Evolutionary conservation across 1,140 invertebrate species (phyloP).

Genomic region (Notospermus geniculatus): DNA sequence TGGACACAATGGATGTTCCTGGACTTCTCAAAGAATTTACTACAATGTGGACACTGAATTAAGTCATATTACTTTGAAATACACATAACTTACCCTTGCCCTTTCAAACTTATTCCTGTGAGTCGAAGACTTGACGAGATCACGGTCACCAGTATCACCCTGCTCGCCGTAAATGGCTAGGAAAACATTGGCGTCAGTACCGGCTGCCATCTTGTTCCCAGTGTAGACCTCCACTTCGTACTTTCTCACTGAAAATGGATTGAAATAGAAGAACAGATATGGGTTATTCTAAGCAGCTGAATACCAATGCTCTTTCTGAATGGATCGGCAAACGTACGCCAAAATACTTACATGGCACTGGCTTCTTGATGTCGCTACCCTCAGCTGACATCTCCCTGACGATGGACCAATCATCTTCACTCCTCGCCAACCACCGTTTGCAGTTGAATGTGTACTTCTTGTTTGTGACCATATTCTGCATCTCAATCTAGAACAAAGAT

Average conservation of each 20-base stretch:
- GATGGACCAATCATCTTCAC: constrained; percentile 52
- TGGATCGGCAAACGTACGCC: no score
- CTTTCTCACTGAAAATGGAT: constrained; percentile 33
- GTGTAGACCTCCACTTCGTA: constrained; percentile 50
- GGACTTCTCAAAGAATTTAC: no score
- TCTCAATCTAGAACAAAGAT: constrained; percentile 45
- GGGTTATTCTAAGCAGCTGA: no score
- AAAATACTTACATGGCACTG: constrained; percentile 39
- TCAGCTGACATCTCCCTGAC: constrained; percentile 54
- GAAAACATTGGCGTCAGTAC: constrained; percentile 54
- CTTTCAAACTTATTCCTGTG: constrained; percentile 56
- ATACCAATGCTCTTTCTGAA: no score
- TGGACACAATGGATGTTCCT: no score
- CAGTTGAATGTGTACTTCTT: constrained; percentile 49
- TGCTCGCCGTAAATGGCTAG: constrained; percentile 51
- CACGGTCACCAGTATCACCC: constrained; percentile 48
- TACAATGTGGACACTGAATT: no score
- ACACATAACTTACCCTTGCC: constrained; percentile 36
- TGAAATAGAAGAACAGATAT: neutral
- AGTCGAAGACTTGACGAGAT: constrained; percentile 37
- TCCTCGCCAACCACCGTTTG: constrained; percentile 50
- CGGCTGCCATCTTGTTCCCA: constrained; percentile 45
- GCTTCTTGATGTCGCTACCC: constrained; percentile 47
- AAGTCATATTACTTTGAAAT: no score
- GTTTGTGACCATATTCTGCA: constrained; percentile 47